Evolutionary conservation across 2,888 invertebrate genomes (phyloP), one percentile per base, ranked within the genome.

Genomic region (Helobdella robusta): DNA sequence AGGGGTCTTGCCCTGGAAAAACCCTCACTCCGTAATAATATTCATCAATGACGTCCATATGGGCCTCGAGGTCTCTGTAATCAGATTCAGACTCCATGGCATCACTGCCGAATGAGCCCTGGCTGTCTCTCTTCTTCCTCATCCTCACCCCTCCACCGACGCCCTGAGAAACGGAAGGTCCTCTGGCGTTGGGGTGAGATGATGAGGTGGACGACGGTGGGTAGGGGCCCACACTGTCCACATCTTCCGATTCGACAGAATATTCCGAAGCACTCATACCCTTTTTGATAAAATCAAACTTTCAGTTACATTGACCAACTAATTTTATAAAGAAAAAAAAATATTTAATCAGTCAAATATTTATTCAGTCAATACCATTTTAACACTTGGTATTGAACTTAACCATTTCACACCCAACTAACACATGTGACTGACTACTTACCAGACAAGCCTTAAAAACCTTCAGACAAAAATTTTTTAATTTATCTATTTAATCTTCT

Each of bases 11-110:
- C 64, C 93, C 93, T 44, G 94, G 93, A 79, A 90, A 93, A 69
- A 94, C 88, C 34, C 84, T 76, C 44, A 85, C 85, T 6, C 86
- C 86, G 76, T 93, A 99, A 80, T 94, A 97, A 81, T 95, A 99
- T 79, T 98, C 98, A 76, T 98, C 94, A 76, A 98, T 92, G 52
- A 74, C 73, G 64, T 80, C 78, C 25, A 78, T 75, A 50, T 76
- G 71, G 20, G 76, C 75, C 68, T 78, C 75, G 68, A 78, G 68
- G 67, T 78, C 77, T 54, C 70, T 67, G 25, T 59, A 64, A 28
- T 70, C 71, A 8, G 66, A 68, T 46, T 73, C 72, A 0, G 70
- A 68, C 23, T 72, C 72, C 56, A 70, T 48, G 35, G 65, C 65
- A 28, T 70, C 72, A 2, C 72, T 71, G 11, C 63, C 68, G 64